A percentile compares a stretch with the other conserved stretches of the same genome.
phyloP scores from a whole-genome alignment of 2,888 invertebrate species.

The Odontocolon sp. region DNA sequence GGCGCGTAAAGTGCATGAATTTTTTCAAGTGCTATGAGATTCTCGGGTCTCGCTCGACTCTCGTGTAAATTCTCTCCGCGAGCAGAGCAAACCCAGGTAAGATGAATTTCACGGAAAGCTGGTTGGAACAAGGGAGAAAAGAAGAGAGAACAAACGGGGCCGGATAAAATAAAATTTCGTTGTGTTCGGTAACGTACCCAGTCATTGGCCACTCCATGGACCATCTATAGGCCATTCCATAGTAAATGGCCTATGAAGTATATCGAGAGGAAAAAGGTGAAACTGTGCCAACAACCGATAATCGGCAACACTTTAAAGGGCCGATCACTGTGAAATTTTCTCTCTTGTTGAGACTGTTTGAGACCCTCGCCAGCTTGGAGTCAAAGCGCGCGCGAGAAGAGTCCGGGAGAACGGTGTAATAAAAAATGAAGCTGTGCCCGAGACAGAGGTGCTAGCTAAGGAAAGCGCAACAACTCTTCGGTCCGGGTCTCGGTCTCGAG shows the following conservation, averaged over 20 bases:
- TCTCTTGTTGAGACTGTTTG: no score
- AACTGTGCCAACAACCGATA: no score
- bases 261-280: conserved; percentile 2
- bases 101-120: conserved; percentile 54
- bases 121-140: background rate
- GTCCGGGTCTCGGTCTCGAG: conserved; percentile 27
- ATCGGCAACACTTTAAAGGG: no score
- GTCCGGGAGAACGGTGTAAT: conserved; percentile 48
- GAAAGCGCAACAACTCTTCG: conserved; percentile 4
- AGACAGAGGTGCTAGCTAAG: conserved; percentile 4
- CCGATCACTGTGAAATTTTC: conserved; percentile 46
- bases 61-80: conserved; percentile 6
- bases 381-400: conserved; percentile 51
- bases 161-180: conserved; percentile 43
- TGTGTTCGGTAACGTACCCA: conserved; percentile 14
- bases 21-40: no score
- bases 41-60: background rate
- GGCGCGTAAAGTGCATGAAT: no score
- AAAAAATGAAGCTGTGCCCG: conserved; percentile 38
- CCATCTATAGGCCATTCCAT: no score
- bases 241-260: no score
- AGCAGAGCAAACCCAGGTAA: background rate
- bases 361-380: conserved; percentile 1
- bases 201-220: background rate
- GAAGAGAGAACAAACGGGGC: conserved; percentile 31